Conservation (phyloP, 2,888 invertebrate species). For the Vannuccia rotundouncinata region DNA sequence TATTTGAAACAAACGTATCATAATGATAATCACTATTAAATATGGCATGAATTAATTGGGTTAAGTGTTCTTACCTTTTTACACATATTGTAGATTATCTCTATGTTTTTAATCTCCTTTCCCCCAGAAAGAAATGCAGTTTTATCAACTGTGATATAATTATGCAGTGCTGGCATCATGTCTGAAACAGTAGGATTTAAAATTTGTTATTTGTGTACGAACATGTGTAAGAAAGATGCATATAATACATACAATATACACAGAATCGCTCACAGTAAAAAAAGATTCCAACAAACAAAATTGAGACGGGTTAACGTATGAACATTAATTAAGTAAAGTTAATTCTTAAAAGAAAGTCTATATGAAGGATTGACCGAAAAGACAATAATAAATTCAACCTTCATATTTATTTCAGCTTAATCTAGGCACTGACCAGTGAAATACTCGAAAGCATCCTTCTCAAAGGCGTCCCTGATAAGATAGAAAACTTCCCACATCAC, state of each 20-base stretch:
- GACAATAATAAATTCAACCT: not conserved
- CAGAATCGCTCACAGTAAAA: too few relatives aligned
- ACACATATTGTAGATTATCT: slow-evolving; percentile 89
- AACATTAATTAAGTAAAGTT: too few relatives aligned
- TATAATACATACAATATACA: too few relatives aligned
- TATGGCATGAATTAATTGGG: too few relatives aligned
- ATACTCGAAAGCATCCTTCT: slow-evolving; percentile 87
- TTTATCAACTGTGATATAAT: slow-evolving; percentile 91
- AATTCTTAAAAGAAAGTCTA: too few relatives aligned
- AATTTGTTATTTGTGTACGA: too few relatives aligned
- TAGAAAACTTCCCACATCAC: slow-evolving; percentile 92
- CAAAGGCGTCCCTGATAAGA: slow-evolving; percentile 67
- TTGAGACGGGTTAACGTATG: too few relatives aligned
- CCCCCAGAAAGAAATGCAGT: slow-evolving; percentile 72
- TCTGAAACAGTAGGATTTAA: slow-evolving; percentile 62
- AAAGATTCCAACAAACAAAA: too few relatives aligned
- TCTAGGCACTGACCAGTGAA: slow-evolving; percentile 61
- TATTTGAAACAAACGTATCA: too few relatives aligned
- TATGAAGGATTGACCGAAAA: not conserved
- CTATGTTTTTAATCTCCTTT: slow-evolving; percentile 71
- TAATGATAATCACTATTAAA: too few relatives aligned
- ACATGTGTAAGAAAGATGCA: too few relatives aligned
- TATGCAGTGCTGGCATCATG: slow-evolving; percentile 96
- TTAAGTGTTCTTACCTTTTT: slow-evolving; percentile 72
- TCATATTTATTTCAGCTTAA: not conserved